Evolutionary conservation across 2,888 invertebrate species (phyloP), one percentile per base, ranked within the genome.

Genomic region (Seladonia tumulorum): DNA sequence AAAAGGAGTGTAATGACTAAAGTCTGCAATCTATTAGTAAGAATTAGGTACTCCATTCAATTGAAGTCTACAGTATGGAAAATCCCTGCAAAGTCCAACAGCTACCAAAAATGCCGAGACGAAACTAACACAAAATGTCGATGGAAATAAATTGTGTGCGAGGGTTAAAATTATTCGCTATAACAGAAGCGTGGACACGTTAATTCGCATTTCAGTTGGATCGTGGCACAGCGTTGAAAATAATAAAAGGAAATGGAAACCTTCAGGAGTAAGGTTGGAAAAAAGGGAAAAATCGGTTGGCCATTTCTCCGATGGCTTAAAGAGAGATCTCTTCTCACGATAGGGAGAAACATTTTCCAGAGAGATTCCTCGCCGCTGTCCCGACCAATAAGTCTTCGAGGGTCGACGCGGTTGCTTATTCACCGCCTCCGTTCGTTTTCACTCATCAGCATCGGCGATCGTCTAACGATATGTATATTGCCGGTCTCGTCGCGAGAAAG

Each of bases 391-490:
- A 86, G 75, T 89, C 89, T 79, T 74, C 53, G 73, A 47, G 39
- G 74, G 76, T 42, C 74, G 82, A 75, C 63, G 76, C 76, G 87
- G 25, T 39, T 45, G 39, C 76, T 83, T 76, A 60, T 76, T 73
- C 80, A n/a, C 79, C 83, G 85, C 79, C 91, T 89, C 83, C 82
- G 71, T 80, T 68, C 80, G 87, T 91, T 90, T 90, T 90, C 90
- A 88, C 90, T 91, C 85, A 77, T 89, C 90, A 83, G 87, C 83
- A 85, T 90, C 89, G 16, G 25, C 85, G 83, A 73, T 79, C 74
- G 72, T 72, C 81, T 60, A 80, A 83, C 83, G 83, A 88, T 86
- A 83, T 45, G 76, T 77, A 83, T 57, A 60, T 79, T 42, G 74
- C 63, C 42, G 16, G 35, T 83, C 83, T 70, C 76, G 68, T 87